These are phyloP conservation scores for Plodia interpunctella DNA, from an alignment of 1,140 invertebrate genomes.

Conservation along the genomic window DNA sequence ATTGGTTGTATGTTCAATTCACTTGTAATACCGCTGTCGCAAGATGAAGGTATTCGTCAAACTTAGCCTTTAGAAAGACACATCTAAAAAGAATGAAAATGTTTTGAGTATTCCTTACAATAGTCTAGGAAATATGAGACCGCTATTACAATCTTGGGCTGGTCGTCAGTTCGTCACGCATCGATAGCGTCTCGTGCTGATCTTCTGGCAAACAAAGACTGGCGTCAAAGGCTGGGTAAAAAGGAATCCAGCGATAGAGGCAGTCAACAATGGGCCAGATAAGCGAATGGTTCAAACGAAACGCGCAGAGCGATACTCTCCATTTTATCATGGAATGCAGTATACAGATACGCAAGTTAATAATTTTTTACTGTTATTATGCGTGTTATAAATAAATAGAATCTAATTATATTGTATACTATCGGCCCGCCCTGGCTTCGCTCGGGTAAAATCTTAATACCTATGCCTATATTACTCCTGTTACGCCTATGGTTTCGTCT, in stretches of 20 bases:
- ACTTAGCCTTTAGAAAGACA: not conserved
- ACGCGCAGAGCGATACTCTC: conserved; percentile 8
- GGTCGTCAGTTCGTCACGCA: conserved; percentile 31
- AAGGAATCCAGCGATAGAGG: conserved; percentile 74
- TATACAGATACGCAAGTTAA: too few species aligned
- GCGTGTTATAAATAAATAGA: too few species aligned
- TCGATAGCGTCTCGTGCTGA: conserved; percentile 62
- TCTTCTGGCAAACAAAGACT: conserved; percentile 67
- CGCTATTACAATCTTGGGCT: conserved; percentile 9
- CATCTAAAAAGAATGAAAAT: not conserved
- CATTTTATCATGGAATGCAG: too few species aligned
- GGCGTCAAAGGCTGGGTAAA: conserved; percentile 71
- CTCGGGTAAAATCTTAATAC: too few species aligned
- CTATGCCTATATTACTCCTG: too few species aligned
- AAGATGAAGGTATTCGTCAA: too few species aligned
- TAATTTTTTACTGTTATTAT: too few species aligned
- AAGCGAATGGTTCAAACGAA: conserved; percentile 29
- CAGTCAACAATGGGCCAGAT: conserved; percentile 71
- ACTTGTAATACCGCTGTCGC: too few species aligned
- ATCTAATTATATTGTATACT: too few species aligned
- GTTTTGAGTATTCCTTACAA: not conserved
- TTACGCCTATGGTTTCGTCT: too few species aligned
- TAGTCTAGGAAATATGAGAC: not conserved
- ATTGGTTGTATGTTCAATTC: too few species aligned
- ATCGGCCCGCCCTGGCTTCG: too few species aligned